Percentiles rank a stretch among this genome's conserved stretches.
These are phyloP conservation scores for Leucophenga varia DNA, from an alignment of 1,140 invertebrate species.

Conservation along the genomic window DNA sequence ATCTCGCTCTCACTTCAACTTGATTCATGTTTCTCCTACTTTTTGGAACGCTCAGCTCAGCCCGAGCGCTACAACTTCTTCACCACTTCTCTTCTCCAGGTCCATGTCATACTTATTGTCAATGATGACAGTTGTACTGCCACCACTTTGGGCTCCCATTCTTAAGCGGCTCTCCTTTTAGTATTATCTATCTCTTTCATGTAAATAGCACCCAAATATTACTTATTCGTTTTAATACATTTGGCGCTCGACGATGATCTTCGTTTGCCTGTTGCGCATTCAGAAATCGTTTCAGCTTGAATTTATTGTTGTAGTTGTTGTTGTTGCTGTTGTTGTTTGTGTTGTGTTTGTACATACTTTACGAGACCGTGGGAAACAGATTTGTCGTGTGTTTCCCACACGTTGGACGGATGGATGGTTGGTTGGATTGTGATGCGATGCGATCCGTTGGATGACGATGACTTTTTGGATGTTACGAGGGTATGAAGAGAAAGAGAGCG, in stretches of 20 bases:
- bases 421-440: constrained; percentile 54
- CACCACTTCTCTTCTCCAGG: too few relatives aligned
- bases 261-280: neutral
- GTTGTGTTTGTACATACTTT: constrained; percentile 50
- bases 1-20: too few relatives aligned
- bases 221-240: too few relatives aligned
- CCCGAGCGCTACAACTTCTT: too few relatives aligned
- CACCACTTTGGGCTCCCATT: constrained; percentile 34
- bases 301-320: constrained; percentile 8
- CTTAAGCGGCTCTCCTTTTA: constrained; percentile 28
- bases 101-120: constrained; percentile 56
- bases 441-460: constrained; percentile 15
- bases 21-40: too few relatives aligned
- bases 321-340: constrained; percentile 19
- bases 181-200: too few relatives aligned
- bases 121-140: constrained; percentile 55
- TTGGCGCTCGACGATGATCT: too few relatives aligned
- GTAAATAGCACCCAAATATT: too few relatives aligned
- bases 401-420: constrained; percentile 56
- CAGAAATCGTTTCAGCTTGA: neutral
- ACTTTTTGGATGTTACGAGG: too few relatives aligned
- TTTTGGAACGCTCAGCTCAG: too few relatives aligned
- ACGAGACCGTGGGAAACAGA: constrained; percentile 62
- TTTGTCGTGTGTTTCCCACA: constrained; percentile 63
- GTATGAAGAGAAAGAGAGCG: too few relatives aligned